Conservation (phyloP, 2,888 invertebrate species). For the Itoplectis maculator region DNA sequence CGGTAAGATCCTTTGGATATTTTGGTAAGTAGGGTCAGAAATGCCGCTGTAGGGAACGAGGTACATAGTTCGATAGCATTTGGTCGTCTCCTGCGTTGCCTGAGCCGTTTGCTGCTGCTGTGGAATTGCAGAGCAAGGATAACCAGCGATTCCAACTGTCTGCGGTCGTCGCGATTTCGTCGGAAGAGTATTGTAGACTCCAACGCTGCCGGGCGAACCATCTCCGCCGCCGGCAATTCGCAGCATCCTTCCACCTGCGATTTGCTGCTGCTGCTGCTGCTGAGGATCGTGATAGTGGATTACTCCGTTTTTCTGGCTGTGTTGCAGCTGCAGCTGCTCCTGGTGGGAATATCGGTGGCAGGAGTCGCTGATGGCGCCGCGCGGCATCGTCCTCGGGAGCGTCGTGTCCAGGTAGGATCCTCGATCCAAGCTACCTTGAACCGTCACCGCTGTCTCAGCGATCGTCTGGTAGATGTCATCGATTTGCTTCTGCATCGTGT, state of each 20-base stretch:
- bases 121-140: conserved; percentile 75
- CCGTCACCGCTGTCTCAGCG: conserved; percentile 77
- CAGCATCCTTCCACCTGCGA: conserved; percentile 72
- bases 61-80: conserved; percentile 83
- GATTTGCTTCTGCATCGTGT: conserved; percentile 81
- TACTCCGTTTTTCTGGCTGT: conserved; percentile 76
- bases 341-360: conserved; percentile 73
- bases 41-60: conserved; percentile 82
- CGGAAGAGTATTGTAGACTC: conserved; percentile 74
- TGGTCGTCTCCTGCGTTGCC: conserved; percentile 70
- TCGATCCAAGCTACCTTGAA: conserved; percentile 74
- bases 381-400: conserved; percentile 72
- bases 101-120: conserved; percentile 55
- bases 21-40: conserved; percentile 82
- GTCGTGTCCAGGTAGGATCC: conserved; percentile 78
- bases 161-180: conserved; percentile 66
- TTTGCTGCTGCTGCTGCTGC: conserved; percentile 62
- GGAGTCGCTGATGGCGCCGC: conserved; percentile 53
- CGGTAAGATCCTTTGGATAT: conserved; percentile 81
- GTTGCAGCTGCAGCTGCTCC: conserved; percentile 26
- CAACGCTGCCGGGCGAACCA: conserved; percentile 55
- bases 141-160: conserved; percentile 71
- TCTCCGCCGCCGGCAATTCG: conserved; percentile 77
- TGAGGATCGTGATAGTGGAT: conserved; percentile 76
- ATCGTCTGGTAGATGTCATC: conserved; percentile 83